Evolutionary conservation across 2,888 invertebrate genomes (phyloP).

Genomic region (Athripsodes cinereus): DNA sequence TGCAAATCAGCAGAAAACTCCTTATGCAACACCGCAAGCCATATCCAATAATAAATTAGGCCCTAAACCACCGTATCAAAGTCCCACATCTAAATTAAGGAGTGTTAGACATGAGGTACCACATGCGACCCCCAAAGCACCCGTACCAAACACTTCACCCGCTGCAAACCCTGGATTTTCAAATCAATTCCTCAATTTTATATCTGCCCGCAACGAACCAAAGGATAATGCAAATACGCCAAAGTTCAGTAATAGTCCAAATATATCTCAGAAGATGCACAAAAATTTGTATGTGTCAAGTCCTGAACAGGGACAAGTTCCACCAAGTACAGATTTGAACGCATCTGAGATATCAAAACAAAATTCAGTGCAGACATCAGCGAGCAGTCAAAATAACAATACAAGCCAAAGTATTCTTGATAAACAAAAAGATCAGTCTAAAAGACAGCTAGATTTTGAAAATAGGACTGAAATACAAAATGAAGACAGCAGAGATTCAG

Average conservation of each 20-base stretch:
- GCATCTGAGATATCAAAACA: constrained; percentile 42
- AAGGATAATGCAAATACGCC: constrained; percentile 51
- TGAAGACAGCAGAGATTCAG: constrained; percentile 48
- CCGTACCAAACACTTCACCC: constrained; percentile 30
- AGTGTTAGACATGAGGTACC: constrained; percentile 47
- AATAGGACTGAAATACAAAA: constrained; percentile 44
- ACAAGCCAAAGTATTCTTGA: constrained; percentile 30
- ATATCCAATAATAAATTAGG: constrained; percentile 5
- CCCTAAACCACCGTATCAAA: constrained; percentile 33
- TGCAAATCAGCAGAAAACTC: constrained; percentile 1
- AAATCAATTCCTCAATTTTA: constrained; percentile 47
- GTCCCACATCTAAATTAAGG: constrained; percentile 41
- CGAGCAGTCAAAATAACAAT: constrained; percentile 23
- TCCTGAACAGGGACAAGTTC: constrained; percentile 49
- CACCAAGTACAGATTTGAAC: constrained; percentile 44
- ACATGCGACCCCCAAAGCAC: constrained; percentile 39
- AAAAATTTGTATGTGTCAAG: constrained; percentile 49
- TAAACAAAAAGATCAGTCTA: constrained; percentile 46
- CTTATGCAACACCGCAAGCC: constrained; percentile 4
- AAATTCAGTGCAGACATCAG: constrained; percentile 42
- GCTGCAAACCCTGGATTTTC: constrained; percentile 42
- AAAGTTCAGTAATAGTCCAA: constrained; percentile 48
- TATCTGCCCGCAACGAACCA: constrained; percentile 48
- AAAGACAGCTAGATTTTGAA: constrained; percentile 47
- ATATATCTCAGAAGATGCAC: constrained; percentile 49